These are phyloP conservation scores for Sebastes matsubarae DNA, from an alignment of 2,797 vertebrate species.

Conservation along the genomic window DNA sequence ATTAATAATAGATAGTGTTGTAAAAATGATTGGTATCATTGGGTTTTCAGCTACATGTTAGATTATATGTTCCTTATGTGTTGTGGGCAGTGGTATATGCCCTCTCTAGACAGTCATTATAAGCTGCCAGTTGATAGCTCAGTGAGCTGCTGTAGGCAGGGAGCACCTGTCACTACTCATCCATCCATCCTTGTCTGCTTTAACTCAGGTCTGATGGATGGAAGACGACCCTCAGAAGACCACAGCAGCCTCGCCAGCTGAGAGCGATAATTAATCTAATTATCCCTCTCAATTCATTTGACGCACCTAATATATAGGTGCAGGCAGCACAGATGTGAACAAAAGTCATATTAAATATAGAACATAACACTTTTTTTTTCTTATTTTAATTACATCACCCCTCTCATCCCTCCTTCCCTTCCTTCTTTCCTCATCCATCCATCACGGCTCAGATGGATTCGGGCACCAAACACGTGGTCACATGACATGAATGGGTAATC, in stretches of 20 bases:
- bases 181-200: slow-evolving; percentile 55
- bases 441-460: slow-evolving; percentile 39
- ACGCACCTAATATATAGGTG: slow-evolving; percentile 58
- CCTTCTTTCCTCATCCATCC: slow-evolving; percentile 48
- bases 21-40: not conserved
- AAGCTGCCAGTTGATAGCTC: slow-evolving; percentile 47
- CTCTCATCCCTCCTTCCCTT: slow-evolving; percentile 20
- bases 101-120: slow-evolving; percentile 52
- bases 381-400: slow-evolving; percentile 70
- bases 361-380: slow-evolving; percentile 41
- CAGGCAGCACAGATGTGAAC: slow-evolving; percentile 38
- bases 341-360: slow-evolving; percentile 58
- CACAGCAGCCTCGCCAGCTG: slow-evolving; percentile 43
- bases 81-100: slow-evolving; percentile 19
- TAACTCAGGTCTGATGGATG: slow-evolving; percentile 40
- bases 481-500: slow-evolving; percentile 71
- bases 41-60: not conserved
- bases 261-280: slow-evolving; percentile 71
- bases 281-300: slow-evolving; percentile 58
- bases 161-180: slow-evolving; percentile 64
- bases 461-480: slow-evolving; percentile 56
- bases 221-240: slow-evolving; percentile 53
- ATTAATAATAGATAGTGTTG: not conserved
- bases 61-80: slow-evolving; percentile 1
- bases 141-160: slow-evolving; percentile 60